Evolutionary conservation across 2,113 vertebrate genomes (phyloP), one percentile per base, ranked within the genome.

Genomic region (Anoura caudifer): DNA sequence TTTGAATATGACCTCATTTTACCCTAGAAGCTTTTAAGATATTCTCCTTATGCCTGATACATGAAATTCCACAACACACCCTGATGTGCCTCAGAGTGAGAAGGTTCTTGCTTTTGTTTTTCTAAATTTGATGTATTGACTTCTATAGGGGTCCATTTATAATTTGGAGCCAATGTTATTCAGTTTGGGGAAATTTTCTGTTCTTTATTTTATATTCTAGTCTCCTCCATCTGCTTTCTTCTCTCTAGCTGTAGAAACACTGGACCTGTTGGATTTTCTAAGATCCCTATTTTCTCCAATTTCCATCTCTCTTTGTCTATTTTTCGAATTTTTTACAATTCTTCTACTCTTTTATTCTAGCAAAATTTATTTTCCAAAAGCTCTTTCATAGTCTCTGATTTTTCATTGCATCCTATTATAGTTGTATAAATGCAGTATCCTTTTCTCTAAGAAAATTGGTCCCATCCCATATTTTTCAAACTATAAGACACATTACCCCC

Each of bases 361-460:
- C 17, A 87, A 91, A 94, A 91, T 52, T 80, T 22, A 73, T 69
- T 87, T 59, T 47, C 16, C 79, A 52, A 87, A 84, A 77, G 33
- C 9, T 92, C 12, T 52, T 81, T 87, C 12, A 69, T 92, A 47
- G 76, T 61, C 50, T 90, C 83, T 73, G 43, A 43, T 59, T n/a
- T 91, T 82, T 69, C 13, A 76, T 3, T 67, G 15, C 6, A 94
- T n/a, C 33, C 73, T 65, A 73, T 65, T 72, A 84, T 33, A 19
- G 43, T 75, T 96, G 47, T 67, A 96, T 31, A 36, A 33, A 47
- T 80, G 33, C 15, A 67, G 41, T 28, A 54, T 43, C 38, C 43
- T 83, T 92, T 81, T 47, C 38, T 69, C n/a, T 91, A 91, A 94
- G 67, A 81, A 83, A 96, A 22, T 2, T 43, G n/a, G 82, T 75